Conservation (phyloP, 2,113 vertebrate species). For the Paradoxurus hermaphroditus region DNA sequence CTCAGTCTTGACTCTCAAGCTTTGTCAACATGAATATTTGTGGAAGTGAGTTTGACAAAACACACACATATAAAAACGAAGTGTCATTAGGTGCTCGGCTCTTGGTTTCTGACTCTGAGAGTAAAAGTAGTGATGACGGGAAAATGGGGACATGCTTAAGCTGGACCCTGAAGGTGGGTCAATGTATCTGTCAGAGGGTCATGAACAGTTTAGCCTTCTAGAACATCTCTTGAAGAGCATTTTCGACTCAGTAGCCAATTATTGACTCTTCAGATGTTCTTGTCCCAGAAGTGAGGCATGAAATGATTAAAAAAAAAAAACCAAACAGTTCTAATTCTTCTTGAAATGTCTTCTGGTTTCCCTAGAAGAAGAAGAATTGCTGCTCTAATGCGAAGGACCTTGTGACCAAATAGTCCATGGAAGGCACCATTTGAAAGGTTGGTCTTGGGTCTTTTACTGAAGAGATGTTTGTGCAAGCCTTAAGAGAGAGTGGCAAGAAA, state of each 20-base stretch:
- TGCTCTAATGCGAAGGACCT: slow-evolving; percentile 45
- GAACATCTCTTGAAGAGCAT: neutral
- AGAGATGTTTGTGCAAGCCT: neutral
- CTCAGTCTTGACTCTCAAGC: neutral
- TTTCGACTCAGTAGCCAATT: neutral
- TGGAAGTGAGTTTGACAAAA: neutral
- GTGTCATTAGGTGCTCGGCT: neutral
- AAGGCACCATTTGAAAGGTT: slow-evolving; percentile 80
- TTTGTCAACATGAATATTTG: neutral
- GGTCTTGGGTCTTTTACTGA: slow-evolving; percentile 45
- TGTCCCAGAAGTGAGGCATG: neutral
- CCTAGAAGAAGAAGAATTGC: slow-evolving; percentile 66
- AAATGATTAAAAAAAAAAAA: neutral
- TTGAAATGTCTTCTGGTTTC: slow-evolving; percentile 48
- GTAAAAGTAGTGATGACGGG: no score
- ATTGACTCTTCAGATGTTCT: neutral
- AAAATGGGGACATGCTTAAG: rapidly evolving
- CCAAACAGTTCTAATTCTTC: neutral
- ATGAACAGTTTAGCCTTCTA: neutral
- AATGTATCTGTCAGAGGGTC: no score
- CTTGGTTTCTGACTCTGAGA: neutral
- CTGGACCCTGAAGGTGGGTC: no score
- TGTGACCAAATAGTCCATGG: slow-evolving; percentile 70
- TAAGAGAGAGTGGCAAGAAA: neutral
- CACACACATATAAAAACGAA: neutral